Base-by-base conservation (phyloP, 2,797 vertebrate genomes). In the Yasuhikotakia modesta region DNA sequence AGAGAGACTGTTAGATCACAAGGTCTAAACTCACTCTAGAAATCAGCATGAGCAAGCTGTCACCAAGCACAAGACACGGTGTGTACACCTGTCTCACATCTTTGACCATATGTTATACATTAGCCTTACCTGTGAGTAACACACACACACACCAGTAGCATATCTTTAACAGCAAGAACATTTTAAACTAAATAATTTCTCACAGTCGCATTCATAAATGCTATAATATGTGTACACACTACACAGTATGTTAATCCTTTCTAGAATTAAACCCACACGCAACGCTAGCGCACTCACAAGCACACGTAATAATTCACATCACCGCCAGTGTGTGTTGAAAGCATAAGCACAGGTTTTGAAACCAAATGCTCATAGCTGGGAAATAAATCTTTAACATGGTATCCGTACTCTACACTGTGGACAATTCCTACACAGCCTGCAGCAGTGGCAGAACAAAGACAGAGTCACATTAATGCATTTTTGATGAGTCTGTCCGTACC, bases 391-490 rank as follows among this genome's bases (percentile, higher is more conserved):
- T 78, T 65, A 70, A 71, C 58, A 45, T 64, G 22, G 58, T 30
- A 55, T 77, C 57, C 13, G 2, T 32, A 65, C 68, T 78, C 58
- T 46, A 53, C 4, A 7, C n/a, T 55, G 32, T 45, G 58, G 76
- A 21, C 76, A 71, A 71, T 71, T 78, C 68, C 21, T 22, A 71
- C 35, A 71, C 76, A 71, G 68, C 10, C 39, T 17, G 76, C 57
- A 78, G 76, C 48, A 45, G 32, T 46, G n/a, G 58, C 58, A 81
- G 83, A 84, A 82, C 81, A 85, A 82, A 79, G 79, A 48, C 60
- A 70, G 76, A 85, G 79, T 84, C 80, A 84, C 82, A 85, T 85
- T 83, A 86, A 86, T 89, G 83, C 76, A 89, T 87, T 48, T 89
- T 89, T 89, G 84, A 90, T 90, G 87, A 90, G 86, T 81, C 80